phyloP scores from a whole-genome alignment of 1,140 invertebrate genomes.

The Rhopalosiphum padi region DNA sequence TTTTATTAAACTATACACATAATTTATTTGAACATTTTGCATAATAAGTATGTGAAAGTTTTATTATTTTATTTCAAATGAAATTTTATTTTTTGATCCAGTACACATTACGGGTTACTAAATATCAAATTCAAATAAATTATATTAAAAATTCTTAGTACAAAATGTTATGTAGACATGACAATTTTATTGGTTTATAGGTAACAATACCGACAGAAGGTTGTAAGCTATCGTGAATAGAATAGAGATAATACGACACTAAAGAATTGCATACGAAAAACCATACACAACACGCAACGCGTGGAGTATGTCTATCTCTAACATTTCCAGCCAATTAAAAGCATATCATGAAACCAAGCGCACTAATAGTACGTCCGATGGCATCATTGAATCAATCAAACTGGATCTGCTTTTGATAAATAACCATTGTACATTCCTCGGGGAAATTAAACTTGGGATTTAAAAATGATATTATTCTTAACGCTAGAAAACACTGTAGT shows the following conservation, averaged over 20 bases:
- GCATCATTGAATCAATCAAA: neutral
- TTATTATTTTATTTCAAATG: neutral
- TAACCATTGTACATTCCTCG: neutral
- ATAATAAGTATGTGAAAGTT: constrained; percentile 31
- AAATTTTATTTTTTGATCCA: neutral
- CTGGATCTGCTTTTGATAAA: neutral
- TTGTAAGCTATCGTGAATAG: neutral
- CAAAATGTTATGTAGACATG: neutral
- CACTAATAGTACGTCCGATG: neutral
- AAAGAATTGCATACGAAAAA: neutral
- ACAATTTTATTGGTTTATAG: neutral
- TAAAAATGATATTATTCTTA: neutral
- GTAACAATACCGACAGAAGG: neutral
- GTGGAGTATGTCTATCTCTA: neutral
- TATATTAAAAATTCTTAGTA: neutral
- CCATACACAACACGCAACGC: neutral
- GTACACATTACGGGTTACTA: neutral
- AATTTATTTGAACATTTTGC: constrained; percentile 8
- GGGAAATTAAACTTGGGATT: neutral
- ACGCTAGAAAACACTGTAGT: neutral
- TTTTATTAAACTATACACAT: neutral
- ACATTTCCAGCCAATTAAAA: neutral
- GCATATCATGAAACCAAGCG: neutral
- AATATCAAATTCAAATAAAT: neutral
- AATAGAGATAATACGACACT: neutral